Evolutionary conservation across 2,888 invertebrate species (phyloP).

Genomic region (Andrena hattorfiana): DNA sequence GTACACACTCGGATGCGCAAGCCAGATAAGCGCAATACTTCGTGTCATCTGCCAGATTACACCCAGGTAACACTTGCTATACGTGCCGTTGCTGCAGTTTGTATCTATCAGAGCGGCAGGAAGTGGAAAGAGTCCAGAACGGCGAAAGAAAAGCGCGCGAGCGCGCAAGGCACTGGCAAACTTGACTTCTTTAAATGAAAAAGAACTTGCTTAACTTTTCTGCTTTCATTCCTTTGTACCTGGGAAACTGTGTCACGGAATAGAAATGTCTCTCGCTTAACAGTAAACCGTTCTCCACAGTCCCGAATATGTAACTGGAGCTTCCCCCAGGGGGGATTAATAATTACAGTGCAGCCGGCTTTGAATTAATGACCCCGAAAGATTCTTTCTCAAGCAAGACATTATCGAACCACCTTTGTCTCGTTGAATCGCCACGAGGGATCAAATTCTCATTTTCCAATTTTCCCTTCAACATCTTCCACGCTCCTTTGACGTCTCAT

Average conservation of each 20-base stretch:
- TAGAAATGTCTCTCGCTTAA: neutral
- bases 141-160: neutral
- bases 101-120: conserved; percentile 26
- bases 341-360: neutral
- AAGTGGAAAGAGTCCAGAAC: conserved; percentile 11
- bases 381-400: neutral
- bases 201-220: conserved; percentile 18
- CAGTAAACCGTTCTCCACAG: neutral
- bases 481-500: neutral
- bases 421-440: neutral
- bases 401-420: neutral
- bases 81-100: conserved; percentile 39
- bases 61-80: conserved; percentile 30
- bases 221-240: neutral
- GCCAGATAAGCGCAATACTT: conserved; percentile 55
- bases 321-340: neutral
- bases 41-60: conserved; percentile 56
- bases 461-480: neutral
- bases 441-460: neutral
- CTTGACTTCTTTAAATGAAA: conserved; percentile 8
- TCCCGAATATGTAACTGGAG: neutral
- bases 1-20: conserved; percentile 7
- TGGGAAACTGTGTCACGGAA: neutral
- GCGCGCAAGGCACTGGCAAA: neutral
- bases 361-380: neutral